Evolutionary conservation across 2,797 vertebrate genomes (phyloP).

Genomic region (Babyrousa celebensis): DNA sequence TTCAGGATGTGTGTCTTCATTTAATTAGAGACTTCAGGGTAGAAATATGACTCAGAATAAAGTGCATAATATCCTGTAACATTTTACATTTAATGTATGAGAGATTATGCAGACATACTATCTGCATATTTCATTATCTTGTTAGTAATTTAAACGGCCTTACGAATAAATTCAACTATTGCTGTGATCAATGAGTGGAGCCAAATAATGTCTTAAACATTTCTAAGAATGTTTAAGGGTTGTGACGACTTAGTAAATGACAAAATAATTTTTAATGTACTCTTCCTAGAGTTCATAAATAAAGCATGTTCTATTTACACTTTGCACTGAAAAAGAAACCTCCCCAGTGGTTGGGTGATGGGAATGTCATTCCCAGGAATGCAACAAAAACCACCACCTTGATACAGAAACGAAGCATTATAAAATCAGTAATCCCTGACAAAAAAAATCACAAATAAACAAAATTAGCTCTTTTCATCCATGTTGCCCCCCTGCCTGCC

Average conservation of each 20-base stretch:
- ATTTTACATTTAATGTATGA: slow-evolving; percentile 59
- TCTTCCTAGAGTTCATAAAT: slow-evolving; percentile 64
- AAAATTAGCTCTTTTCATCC: slow-evolving; percentile 73
- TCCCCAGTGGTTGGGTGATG: not conserved
- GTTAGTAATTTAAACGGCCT: slow-evolving; percentile 60
- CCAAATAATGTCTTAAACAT: slow-evolving; percentile 65
- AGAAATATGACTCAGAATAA: slow-evolving; percentile 60
- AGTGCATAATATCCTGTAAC: not conserved
- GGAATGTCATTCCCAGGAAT: slow-evolving; percentile 19
- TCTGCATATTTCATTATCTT: slow-evolving; percentile 50
- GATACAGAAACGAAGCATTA: not conserved
- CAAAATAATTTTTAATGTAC: slow-evolving; percentile 52
- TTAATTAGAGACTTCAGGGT: slow-evolving; percentile 40
- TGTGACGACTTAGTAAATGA: slow-evolving; percentile 39
- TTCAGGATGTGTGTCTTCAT: slow-evolving; percentile 22
- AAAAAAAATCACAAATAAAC: slow-evolving; percentile 60
- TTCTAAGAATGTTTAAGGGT: slow-evolving; percentile 15
- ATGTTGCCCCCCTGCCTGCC: slow-evolving; percentile 37
- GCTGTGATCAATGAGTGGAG: slow-evolving; percentile 65
- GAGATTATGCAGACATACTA: slow-evolving; percentile 56
- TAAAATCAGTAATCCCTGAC: slow-evolving; percentile 33
- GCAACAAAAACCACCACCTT: slow-evolving; percentile 52
- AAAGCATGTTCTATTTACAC: slow-evolving; percentile 74
- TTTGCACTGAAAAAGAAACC: slow-evolving; percentile 59
- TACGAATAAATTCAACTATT: slow-evolving; percentile 65